Evolutionary conservation across 2,113 vertebrate species (phyloP).

Genomic region (Tringa solitaria): DNA sequence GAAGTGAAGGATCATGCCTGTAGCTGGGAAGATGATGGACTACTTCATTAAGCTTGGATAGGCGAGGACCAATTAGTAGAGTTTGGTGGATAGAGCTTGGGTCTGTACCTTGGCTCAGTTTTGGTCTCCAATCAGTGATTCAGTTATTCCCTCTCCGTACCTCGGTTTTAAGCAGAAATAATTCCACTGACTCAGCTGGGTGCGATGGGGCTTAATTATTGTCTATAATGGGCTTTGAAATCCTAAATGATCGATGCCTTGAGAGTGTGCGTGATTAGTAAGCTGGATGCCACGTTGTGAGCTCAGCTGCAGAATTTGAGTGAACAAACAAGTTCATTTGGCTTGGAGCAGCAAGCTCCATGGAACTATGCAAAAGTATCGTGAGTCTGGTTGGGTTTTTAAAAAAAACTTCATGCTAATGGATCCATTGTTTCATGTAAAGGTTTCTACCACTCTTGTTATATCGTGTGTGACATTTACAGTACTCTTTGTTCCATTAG

Average conservation of each 20-base stretch:
- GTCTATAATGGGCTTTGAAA: background rate
- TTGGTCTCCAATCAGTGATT: background rate
- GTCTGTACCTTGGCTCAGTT: background rate
- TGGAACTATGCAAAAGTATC: background rate
- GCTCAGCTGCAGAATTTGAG: background rate
- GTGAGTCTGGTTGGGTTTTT: background rate
- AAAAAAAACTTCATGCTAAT: background rate
- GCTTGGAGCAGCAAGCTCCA: background rate
- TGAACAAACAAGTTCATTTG: background rate
- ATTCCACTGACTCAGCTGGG: slow-evolving; percentile 11
- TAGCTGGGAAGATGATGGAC: background rate
- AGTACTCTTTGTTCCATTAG: slow-evolving; percentile 61
- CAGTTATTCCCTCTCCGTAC: background rate
- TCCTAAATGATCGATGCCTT: background rate
- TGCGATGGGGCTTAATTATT: background rate
- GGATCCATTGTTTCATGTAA: slow-evolving; percentile 30
- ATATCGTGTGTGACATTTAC: slow-evolving; percentile 44
- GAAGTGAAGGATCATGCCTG: background rate
- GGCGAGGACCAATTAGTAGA: background rate
- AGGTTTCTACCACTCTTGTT: background rate
- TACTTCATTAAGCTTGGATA: background rate
- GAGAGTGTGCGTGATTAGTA: background rate
- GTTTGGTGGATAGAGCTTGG: background rate
- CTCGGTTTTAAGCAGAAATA: background rate
- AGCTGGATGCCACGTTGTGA: background rate